Evolutionary conservation across 2,113 vertebrate species (phyloP), one percentile per base, ranked within the genome.

Genomic region (Chaenogobius annularis): DNA sequence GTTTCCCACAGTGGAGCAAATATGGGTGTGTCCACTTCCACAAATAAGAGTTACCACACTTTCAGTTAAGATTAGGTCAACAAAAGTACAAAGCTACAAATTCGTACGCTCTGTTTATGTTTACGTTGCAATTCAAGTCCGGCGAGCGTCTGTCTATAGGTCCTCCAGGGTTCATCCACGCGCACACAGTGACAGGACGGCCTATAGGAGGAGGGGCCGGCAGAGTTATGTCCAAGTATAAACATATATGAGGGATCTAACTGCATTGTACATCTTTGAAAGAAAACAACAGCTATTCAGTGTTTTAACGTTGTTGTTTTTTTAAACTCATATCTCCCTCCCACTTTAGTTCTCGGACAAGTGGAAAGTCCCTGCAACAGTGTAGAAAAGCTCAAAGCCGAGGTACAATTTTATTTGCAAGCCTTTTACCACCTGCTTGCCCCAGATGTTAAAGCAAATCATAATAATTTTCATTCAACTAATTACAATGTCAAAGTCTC

Each of bases 1-100:
- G 19, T 74, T 88, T 58, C 81, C 81, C 82, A 85, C 80, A 63
- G 65, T 65, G 56, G 72, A 75, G 7, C 50, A 68, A n/a, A n/a
- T 74, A 80, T 66, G 78, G 80, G 83, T 54, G 82, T 76, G 86
- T 86, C 73, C 73, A 77, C 50, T 70, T 64, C 43, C n/a, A 20
- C 75, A 23, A 58, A 58, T 23, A 13, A 14, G 55, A 26, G 22
- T 12, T 56, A 56, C 5, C 13, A 20, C 22, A 26, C 22, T 58
- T 58, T 58, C 3, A 13, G 55, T 26, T 58, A 26, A 83, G 82
- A 89, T 31, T 17, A 35, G 26, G 22, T 59, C 56, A 35, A 35
- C 58, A 35, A 9, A 12, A 17, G 58, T 61, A 61, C 13, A 61
- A 61, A 61, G 58, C 23, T 35, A 35, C 26, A 19, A 61, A 61